These are phyloP conservation scores for Clunio marinus DNA, from an alignment of 2,888 invertebrate genomes.

Conservation along the genomic window DNA sequence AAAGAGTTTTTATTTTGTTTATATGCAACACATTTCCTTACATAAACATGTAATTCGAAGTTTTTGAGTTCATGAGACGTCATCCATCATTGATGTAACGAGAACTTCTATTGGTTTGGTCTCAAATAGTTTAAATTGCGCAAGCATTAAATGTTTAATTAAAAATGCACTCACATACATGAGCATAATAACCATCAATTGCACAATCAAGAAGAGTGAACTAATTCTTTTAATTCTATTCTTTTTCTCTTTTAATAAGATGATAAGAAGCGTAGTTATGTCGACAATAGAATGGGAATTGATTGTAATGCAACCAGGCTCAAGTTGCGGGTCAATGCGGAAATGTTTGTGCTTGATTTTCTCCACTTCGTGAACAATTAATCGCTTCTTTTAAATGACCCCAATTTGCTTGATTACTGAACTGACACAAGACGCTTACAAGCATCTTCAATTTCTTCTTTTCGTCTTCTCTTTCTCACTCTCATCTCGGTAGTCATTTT, in stretches of 20 bases:
- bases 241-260: not conserved
- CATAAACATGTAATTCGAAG: conserved; percentile 18
- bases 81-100: conserved; percentile 18
- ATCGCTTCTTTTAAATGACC: not conserved
- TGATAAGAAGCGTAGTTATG: not conserved
- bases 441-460: not conserved
- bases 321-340: conserved; percentile 14
- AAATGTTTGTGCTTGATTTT: not conserved
- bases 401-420: conserved; percentile 16
- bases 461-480: not conserved
- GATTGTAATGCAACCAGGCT: not conserved
- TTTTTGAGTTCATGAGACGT: conserved; percentile 5
- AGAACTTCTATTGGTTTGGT: too few species aligned
- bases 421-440: conserved; percentile 14
- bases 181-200: too few species aligned
- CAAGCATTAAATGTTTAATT: too few species aligned
- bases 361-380: not conserved
- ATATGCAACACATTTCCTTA: conserved; percentile 18
- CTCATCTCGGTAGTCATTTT: too few species aligned
- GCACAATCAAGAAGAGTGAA: too few species aligned
- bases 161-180: too few species aligned
- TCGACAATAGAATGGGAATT: not conserved
- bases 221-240: too few species aligned
- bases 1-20: conserved; percentile 11
- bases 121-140: too few species aligned